A percentile compares a stretch with the other conserved stretches of the same genome.
Evolutionary conservation across 2,113 vertebrate genomes (phyloP).

Genomic region (Pseudonaja textilis): DNA sequence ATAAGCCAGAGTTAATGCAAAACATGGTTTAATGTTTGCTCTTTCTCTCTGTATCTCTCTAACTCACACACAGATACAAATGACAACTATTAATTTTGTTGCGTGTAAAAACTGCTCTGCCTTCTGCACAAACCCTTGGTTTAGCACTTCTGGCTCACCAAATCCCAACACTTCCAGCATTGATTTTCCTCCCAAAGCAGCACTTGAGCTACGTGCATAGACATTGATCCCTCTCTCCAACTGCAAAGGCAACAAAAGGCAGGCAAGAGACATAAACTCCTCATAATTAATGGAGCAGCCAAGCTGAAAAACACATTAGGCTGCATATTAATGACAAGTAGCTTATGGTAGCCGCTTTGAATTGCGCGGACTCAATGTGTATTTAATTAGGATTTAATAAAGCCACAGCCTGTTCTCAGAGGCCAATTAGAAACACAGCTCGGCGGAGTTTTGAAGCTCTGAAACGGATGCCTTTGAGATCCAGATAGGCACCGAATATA

Average conservation of each 20-base stretch:
- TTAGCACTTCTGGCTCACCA: neutral
- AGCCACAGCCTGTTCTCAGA: conserved; percentile 66
- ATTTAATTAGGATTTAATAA: conserved; percentile 70
- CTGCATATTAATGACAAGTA: conserved; percentile 61
- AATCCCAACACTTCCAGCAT: neutral
- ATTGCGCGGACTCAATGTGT: conserved; percentile 60
- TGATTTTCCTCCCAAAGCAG: conserved; percentile 9
- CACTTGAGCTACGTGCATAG: conserved; percentile 8
- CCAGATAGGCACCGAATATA: conserved; percentile 63
- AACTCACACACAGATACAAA: neutral
- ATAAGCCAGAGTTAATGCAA: neutral
- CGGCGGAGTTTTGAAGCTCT: conserved; percentile 63
- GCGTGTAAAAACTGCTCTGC: neutral
- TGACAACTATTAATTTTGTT: neutral
- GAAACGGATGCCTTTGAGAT: conserved; percentile 65
- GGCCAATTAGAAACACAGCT: conserved; percentile 71
- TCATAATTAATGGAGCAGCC: conserved; percentile 59
- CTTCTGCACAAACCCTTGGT: no score
- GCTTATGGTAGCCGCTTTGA: conserved; percentile 57
- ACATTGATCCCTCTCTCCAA: conserved; percentile 14
- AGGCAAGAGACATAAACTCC: conserved; percentile 49
- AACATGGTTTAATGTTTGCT: neutral
- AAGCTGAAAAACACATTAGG: conserved; percentile 51
- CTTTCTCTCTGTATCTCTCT: neutral
- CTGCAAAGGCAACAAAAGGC: conserved; percentile 39